Percentiles rank a stretch among this genome's conserved stretches.
Conservation (phyloP, 2,888 invertebrate genomes). For the Eucera pruinosa region DNA sequence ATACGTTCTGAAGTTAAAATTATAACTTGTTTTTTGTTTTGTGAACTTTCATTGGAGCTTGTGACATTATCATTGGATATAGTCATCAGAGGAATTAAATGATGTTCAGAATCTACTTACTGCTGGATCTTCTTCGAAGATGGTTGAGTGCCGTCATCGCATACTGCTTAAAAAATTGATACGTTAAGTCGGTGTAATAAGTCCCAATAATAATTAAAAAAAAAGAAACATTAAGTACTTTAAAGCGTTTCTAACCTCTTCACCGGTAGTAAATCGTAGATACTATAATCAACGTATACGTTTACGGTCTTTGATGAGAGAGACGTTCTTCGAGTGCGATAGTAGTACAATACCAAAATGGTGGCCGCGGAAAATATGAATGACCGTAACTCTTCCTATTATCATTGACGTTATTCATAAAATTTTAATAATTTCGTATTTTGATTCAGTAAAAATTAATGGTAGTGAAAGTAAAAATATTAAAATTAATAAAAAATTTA, state of each 20-base stretch:
- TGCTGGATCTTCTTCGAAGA: constrained; percentile 66
- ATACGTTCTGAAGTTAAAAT: too few relatives aligned
- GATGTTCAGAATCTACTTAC: constrained; percentile 68
- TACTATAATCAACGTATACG: neutral
- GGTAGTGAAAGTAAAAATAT: neutral
- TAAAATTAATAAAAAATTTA: neutral
- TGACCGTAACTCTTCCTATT: neutral
- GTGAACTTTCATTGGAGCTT: constrained; percentile 9
- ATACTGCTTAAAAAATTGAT: constrained; percentile 35
- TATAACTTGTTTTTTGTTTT: constrained; percentile 38
- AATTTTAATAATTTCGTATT: neutral
- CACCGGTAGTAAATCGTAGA: constrained; percentile 16
- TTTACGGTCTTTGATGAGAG: neutral
- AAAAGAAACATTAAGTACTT: constrained; percentile 12
- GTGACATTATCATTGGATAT: constrained; percentile 8
- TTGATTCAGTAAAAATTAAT: neutral
- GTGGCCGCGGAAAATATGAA: constrained; percentile 43
- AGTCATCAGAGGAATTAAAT: constrained; percentile 1
- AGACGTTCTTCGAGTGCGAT: neutral
- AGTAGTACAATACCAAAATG: neutral
- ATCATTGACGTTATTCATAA: neutral
- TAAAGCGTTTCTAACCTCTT: constrained; percentile 41
- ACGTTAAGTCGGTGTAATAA: constrained; percentile 1
- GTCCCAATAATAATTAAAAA: constrained; percentile 1
- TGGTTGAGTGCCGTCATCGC: constrained; percentile 74